Conservation (phyloP, 1,140 invertebrate genomes). For the Aphis gossypii region DNA sequence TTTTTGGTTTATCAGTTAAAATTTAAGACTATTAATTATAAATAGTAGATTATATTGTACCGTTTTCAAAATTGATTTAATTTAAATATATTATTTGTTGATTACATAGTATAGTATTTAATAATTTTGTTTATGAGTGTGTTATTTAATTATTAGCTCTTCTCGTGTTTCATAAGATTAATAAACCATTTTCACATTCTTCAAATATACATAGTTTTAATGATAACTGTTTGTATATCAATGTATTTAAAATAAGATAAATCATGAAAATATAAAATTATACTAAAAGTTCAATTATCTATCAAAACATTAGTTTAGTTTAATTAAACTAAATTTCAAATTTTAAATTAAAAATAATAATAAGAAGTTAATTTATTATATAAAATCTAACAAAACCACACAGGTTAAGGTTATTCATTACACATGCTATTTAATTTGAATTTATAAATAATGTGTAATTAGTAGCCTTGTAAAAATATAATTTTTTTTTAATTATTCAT, state of each 20-base stretch:
- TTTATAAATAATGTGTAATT: too few relatives aligned
- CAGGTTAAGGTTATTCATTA: too few relatives aligned
- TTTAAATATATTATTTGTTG: background rate
- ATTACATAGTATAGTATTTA: background rate
- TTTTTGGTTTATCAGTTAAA: background rate
- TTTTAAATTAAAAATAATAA: background rate
- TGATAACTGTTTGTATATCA: background rate
- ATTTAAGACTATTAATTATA: background rate
- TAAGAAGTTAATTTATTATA: background rate
- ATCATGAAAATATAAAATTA: background rate
- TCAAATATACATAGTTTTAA: background rate
- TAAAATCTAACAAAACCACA: too few relatives aligned
- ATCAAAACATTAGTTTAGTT: background rate
- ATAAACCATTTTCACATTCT: background rate
- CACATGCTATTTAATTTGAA: too few relatives aligned
- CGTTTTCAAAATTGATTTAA: background rate
- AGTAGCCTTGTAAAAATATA: too few relatives aligned
- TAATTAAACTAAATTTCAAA: background rate
- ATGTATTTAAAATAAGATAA: background rate
- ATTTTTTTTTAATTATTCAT: too few relatives aligned
- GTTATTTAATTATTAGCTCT: background rate
- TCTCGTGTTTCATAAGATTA: conserved; percentile 22
- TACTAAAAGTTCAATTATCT: background rate
- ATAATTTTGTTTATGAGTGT: background rate
- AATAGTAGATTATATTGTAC: background rate